These are phyloP conservation scores for Etheostoma cragini DNA, from an alignment of 2,113 vertebrate genomes.

Conservation along the genomic window DNA sequence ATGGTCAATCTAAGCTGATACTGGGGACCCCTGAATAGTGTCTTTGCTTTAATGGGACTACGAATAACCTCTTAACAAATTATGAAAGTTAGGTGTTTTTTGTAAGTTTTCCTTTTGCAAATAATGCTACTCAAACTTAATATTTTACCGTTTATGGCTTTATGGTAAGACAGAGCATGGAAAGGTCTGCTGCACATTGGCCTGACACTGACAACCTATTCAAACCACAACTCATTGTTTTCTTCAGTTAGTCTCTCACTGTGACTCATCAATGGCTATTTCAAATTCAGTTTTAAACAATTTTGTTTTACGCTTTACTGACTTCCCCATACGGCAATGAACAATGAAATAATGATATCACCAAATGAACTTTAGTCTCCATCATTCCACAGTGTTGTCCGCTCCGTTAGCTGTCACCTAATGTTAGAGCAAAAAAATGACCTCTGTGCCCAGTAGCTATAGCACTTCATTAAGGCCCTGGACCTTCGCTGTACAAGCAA, in stretches of 20 bases:
- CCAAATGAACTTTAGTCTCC: slow-evolving; percentile 59
- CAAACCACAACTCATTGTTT: slow-evolving; percentile 46
- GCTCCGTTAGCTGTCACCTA: slow-evolving; percentile 76
- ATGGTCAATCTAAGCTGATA: neutral
- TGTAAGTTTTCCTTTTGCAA: neutral
- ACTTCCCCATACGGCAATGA: slow-evolving; percentile 44
- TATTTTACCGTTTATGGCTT: neutral
- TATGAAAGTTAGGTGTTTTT: neutral
- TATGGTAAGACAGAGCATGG: neutral
- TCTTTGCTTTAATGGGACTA: neutral
- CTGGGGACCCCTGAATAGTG: neutral
- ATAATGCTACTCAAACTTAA: neutral
- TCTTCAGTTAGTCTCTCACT: slow-evolving; percentile 55
- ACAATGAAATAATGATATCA: slow-evolving; percentile 73
- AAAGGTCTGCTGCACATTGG: slow-evolving; percentile 16
- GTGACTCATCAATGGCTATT: slow-evolving; percentile 54
- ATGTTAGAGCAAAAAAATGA: slow-evolving; percentile 65
- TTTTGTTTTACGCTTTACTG: slow-evolving; percentile 55
- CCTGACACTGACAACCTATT: slow-evolving; percentile 26
- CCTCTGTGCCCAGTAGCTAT: slow-evolving; percentile 63
- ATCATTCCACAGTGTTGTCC: slow-evolving; percentile 50
- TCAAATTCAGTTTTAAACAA: slow-evolving; percentile 46
- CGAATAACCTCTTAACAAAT: neutral
- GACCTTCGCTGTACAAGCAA: slow-evolving; percentile 66
- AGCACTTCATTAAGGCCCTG: slow-evolving; percentile 77